Percentiles rank a stretch among this genome's conserved stretches.
Conservation (phyloP, 2,113 vertebrate species). For the Melozone crissalis region DNA sequence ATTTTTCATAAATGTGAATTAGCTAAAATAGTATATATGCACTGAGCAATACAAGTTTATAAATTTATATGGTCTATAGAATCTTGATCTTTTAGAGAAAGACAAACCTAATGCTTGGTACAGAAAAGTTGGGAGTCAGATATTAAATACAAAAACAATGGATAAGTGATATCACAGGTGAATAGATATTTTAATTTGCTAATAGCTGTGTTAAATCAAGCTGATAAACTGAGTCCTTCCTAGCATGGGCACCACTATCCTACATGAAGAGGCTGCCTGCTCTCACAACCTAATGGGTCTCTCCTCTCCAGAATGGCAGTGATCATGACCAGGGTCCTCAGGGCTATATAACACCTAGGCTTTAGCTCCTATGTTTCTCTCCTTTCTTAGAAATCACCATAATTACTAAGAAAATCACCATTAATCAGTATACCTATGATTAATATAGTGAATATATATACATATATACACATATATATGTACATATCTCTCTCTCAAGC, state of each 20-base stretch:
- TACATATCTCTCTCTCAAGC: background rate
- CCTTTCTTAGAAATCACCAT: background rate
- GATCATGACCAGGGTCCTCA: fast-evolving
- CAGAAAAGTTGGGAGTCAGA: background rate
- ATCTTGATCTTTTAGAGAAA: background rate
- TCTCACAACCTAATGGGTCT: fast-evolving
- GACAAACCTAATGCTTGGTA: background rate
- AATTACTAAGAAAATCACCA: background rate
- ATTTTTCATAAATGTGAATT: background rate
- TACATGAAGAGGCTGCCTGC: background rate
- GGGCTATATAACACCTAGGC: no score
- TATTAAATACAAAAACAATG: background rate
- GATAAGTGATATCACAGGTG: background rate
- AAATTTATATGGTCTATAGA: background rate
- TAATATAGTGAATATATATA: background rate
- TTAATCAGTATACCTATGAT: background rate
- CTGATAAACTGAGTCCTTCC: background rate
- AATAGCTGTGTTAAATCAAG: background rate
- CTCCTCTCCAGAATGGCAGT: background rate
- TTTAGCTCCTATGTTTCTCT: background rate
- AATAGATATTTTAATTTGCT: background rate
- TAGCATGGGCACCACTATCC: background rate
- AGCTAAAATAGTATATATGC: background rate
- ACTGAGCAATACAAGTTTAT: background rate
- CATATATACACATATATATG: no score